Evolutionary conservation across 2,888 invertebrate species (phyloP), one percentile per base, ranked within the genome.

Genomic region (Rhingia rostrata): DNA sequence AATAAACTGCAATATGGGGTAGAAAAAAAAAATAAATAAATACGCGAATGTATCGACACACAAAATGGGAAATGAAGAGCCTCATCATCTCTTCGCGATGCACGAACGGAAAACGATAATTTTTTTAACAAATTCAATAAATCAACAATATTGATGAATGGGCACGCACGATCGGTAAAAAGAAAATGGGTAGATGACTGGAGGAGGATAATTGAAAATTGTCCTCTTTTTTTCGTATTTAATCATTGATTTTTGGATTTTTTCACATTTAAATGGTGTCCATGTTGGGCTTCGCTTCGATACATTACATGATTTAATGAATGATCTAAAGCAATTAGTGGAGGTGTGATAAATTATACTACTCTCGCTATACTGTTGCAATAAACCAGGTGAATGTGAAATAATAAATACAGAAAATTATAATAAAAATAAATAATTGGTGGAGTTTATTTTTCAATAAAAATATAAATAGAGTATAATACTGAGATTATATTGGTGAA

Each of bases 271-370:
- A 69, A 53, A 79, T 58, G 22, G 47, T 51, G 51, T 51, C 49
- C 45, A 39, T 39, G 14, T 10, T 5, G 12, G n/a, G 10, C 12
- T 43, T 12, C 12, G 22, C 32, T 53, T 51, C 56, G 67, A 61
- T 72, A 66, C 47, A 72, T 74, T 64, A 58, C 51, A 61, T 58
- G 82, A 73, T 64, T 73, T 37, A 69, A 83, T 79, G 73, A 79
- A 83, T 67, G 73, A 73, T 64, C 79, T 64, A 73, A 64, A 69
- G 73, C 79, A 79, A 83, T 74, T 64, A 79, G 63, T 83, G 83
- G 58, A 54, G 60, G 67, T 67, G 58, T 37, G 61, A 74, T 79
- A 69, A 77, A 73, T 77, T 49, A 63, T 78, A 41, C 47, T 32
- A 43, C 63, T 73, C 43, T 51, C 51, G 63, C 78, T 73, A 22